Base-by-base conservation (phyloP, 2,888 invertebrate genomes). In the Oegoconia quadripuncta region DNA sequence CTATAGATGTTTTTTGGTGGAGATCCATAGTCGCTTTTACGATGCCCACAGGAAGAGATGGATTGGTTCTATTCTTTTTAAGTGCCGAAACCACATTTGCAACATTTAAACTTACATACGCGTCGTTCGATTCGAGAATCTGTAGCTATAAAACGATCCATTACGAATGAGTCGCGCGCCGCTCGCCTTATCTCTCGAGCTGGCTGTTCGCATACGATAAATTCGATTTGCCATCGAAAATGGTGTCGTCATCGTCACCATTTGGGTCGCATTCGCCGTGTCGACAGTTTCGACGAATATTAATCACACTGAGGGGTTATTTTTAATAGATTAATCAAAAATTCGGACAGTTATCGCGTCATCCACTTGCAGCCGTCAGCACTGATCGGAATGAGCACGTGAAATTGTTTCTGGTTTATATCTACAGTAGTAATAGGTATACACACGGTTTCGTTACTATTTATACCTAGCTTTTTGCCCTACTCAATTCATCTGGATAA, bases 151-250 rank as follows among this genome's bases (percentile, higher is more conserved):
- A 4, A 12, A 18, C 18, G 18, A 18, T 13, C 18, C 31, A 20
- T 31, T 31, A 20, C 31, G 20, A 31, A 31, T 31, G 31, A 18
- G 31, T 9, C 25, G 23, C 18, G 17, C 9, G 26, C 8, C 17
- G 30, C 17, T 17, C 20, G 9, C 20, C n/a, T 16, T 3, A 3
- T 17, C 6, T 30, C 30, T 17, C 30, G 3, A 15, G 11, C 14
- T 14, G 12, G n/a, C 22, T 9, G 13, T 32, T 22, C 34, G 25
- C n/a, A 34, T 13, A 15, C 35, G 18, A 35, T 35, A 35, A 35
- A 28, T 23, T 34, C 35, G 35, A 35, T 35, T 35, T 35, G 28
- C 13, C 27, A 28, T 17, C 27, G 27, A 35, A 17, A 18, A 9
- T 15, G n/a, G 26, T 27, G 9, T 7, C 34, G 27, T 13, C 34